A percentile compares a stretch with the other conserved stretches of the same genome.
These are phyloP conservation scores for Pantala flavescens DNA, from an alignment of 1,140 invertebrate species.

Conservation along the genomic window DNA sequence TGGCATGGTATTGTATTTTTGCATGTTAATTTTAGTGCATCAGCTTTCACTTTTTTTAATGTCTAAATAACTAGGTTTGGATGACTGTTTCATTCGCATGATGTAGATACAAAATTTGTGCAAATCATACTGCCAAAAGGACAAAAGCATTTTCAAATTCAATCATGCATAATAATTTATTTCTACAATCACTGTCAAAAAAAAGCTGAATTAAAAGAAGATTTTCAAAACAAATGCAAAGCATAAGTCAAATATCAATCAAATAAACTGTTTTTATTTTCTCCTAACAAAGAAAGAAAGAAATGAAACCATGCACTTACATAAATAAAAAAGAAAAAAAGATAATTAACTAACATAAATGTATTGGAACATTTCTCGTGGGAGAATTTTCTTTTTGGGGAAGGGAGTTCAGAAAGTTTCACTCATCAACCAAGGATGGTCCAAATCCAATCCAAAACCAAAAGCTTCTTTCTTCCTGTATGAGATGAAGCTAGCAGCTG, in stretches of 20 bases:
- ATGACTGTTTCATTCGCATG: neutral
- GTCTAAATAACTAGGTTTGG: neutral
- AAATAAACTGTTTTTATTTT: too few species aligned
- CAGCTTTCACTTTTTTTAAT: neutral
- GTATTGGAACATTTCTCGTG: too few species aligned
- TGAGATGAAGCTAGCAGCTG: neutral
- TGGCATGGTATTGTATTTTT: neutral
- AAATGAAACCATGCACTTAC: too few species aligned
- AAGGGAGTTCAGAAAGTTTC: neutral
- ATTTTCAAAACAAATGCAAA: too few species aligned
- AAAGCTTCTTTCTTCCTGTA: neutral
- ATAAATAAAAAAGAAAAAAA: too few species aligned
- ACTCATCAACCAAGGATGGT: neutral
- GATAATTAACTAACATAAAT: too few species aligned
- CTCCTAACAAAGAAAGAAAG: too few species aligned
- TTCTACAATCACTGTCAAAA: too few species aligned
- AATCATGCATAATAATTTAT: too few species aligned
- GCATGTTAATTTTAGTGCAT: neutral
- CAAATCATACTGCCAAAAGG: neutral
- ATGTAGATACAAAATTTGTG: neutral
- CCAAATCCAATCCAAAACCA: neutral
- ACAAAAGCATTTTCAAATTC: neutral
- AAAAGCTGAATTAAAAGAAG: too few species aligned
- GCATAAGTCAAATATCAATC: too few species aligned
- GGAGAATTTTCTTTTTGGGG: neutral